These are phyloP conservation scores for Brachyalestes nurse DNA, from an alignment of 2,797 vertebrate genomes.

Conservation along the genomic window DNA sequence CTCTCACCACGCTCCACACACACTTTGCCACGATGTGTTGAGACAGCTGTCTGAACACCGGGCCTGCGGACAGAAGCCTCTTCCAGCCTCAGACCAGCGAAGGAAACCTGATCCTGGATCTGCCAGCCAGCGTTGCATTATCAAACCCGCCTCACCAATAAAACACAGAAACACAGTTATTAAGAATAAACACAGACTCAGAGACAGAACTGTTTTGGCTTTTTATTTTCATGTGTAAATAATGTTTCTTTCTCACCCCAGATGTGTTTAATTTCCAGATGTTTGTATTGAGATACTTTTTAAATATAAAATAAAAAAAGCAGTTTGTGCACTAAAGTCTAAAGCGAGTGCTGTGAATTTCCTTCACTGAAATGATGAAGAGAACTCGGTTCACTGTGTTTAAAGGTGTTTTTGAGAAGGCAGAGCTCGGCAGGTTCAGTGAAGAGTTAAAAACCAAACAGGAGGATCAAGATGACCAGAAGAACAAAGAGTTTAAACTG, in stretches of 20 bases:
- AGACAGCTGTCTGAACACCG: conserved; percentile 77
- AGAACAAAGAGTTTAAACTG: no score
- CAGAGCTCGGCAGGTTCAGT: no score
- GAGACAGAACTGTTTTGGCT: no score
- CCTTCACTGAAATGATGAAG: no score
- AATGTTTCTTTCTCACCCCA: not conserved
- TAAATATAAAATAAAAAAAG: not conserved
- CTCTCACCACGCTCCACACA: conserved; percentile 79
- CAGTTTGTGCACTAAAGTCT: conserved; percentile 36
- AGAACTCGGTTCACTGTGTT: no score
- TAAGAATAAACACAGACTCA: no score
- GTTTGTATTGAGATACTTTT: conserved; percentile 23
- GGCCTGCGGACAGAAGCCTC: conserved; percentile 69
- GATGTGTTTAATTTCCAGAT: conserved; percentile 23
- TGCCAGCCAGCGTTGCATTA: not conserved
- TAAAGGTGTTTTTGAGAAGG: no score
- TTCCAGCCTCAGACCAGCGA: not conserved
- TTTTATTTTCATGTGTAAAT: no score
- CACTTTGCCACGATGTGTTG: conserved; percentile 70
- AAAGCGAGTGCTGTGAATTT: not conserved
- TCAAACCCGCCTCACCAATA: not conserved
- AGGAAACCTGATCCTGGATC: conserved; percentile 17
- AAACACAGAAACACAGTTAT: not conserved
- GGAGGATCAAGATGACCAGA: no score
- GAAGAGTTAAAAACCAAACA: no score